Conservation (phyloP, 2,888 invertebrate species). For the Zaprionus lineosus region DNA sequence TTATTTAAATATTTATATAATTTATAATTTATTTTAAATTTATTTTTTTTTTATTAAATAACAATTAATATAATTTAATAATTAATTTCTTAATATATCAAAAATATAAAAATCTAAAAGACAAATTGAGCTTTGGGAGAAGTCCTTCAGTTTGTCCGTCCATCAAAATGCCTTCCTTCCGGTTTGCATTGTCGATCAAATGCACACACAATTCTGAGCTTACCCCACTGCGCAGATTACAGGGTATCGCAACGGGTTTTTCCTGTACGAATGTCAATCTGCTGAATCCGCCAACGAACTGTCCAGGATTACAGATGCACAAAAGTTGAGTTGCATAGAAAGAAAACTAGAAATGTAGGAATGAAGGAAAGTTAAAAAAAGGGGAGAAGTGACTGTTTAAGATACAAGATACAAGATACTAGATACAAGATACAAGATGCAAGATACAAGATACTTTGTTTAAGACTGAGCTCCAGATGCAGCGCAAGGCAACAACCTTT, state of each 20-base stretch:
- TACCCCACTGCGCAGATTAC: not conserved
- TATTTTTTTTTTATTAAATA: not conserved
- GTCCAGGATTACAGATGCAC: slow-evolving; percentile 48
- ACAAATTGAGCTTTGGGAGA: too few relatives aligned
- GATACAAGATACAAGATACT: not conserved
- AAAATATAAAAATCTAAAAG: not conserved
- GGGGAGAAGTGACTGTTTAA: not conserved
- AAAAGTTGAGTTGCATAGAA: too few relatives aligned
- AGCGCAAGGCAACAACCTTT: slow-evolving; percentile 22
- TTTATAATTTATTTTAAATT: not conserved
- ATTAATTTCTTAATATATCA: not conserved
- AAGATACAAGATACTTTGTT: not conserved
- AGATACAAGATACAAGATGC: not conserved
- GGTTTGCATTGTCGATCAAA: too few relatives aligned
- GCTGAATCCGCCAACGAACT: slow-evolving; percentile 20
- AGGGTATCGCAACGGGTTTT: slow-evolving; percentile 42
- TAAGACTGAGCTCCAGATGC: too few relatives aligned
- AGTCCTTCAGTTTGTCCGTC: too few relatives aligned
- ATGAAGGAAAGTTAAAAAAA: not conserved
- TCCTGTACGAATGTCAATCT: slow-evolving; percentile 64
- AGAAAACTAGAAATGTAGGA: not conserved
- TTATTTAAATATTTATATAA: not conserved
- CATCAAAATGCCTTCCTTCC: too few relatives aligned
- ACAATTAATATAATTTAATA: too few relatives aligned
- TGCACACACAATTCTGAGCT: not conserved